Conservation (phyloP, 2,113 vertebrate species). For the Lota lota region DNA sequence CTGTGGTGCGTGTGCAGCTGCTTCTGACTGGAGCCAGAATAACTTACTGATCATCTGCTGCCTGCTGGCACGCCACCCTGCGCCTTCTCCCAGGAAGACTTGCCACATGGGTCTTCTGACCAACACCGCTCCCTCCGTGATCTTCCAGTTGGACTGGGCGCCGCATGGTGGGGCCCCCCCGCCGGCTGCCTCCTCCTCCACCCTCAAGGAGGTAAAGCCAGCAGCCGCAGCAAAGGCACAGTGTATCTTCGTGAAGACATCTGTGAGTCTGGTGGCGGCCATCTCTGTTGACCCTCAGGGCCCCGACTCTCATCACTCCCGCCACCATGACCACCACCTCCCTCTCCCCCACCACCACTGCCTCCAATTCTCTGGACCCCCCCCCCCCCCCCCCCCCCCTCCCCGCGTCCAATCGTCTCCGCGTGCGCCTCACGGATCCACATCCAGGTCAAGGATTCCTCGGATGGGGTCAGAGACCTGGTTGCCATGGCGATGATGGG, state of each 20-base stretch:
- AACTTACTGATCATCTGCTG: not conserved
- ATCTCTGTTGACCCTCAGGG: not conserved
- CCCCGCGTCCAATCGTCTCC: constrained; percentile 28
- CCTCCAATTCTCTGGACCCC: constrained; percentile 16
- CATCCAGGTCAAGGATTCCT: constrained; percentile 55
- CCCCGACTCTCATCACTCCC: not conserved
- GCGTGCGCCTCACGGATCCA: constrained; percentile 34
- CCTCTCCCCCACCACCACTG: not conserved
- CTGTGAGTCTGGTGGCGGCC: not conserved
- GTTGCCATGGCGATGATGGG: constrained; percentile 44
- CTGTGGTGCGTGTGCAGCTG: not conserved
- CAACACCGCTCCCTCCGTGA: not conserved
- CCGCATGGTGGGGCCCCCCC: too few relatives aligned
- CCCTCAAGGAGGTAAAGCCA: not conserved
- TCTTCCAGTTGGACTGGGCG: not conserved
- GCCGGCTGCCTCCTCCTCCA: not conserved
- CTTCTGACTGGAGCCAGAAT: not conserved
- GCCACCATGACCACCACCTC: not conserved
- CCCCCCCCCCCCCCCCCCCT: constrained; percentile 20
- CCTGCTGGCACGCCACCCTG: not conserved
- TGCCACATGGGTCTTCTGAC: too few relatives aligned
- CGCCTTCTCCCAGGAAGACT: not conserved
- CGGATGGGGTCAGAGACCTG: constrained; percentile 38
- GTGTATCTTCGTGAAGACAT: not conserved
- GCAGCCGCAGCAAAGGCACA: not conserved